These are phyloP conservation scores for Sternotherus odoratus DNA, from an alignment of 2,797 vertebrate genomes.

Conservation along the genomic window DNA sequence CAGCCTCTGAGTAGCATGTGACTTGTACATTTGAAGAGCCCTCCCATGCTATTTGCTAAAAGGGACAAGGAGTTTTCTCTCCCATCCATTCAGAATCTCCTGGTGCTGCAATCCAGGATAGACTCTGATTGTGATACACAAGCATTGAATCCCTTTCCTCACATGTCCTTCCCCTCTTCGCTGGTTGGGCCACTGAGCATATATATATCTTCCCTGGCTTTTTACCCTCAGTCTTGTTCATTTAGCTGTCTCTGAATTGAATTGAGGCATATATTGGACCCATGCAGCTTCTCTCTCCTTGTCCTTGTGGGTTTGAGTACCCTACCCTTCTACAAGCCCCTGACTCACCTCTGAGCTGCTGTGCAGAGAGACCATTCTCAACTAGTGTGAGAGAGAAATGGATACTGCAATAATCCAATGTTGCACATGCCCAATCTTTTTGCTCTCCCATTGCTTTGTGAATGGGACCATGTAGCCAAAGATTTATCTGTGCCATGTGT, in stretches of 20 bases:
- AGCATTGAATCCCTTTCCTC: fast-evolving
- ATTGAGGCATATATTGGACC: background rate
- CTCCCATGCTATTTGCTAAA: constrained; percentile 45
- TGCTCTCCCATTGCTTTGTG: background rate
- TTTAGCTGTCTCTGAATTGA: background rate
- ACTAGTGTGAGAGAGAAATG: background rate
- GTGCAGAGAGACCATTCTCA: background rate
- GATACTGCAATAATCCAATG: fast-evolving
- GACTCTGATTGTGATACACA: background rate
- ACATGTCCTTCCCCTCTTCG: background rate
- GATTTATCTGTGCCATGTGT: constrained; percentile 68
- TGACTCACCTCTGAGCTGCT: background rate
- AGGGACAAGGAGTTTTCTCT: constrained; percentile 45
- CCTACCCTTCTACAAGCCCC: background rate
- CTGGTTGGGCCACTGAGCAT: background rate
- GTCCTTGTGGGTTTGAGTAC: background rate
- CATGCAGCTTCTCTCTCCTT: background rate
- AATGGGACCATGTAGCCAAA: constrained; percentile 28
- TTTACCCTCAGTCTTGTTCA: background rate
- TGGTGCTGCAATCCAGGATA: fast-evolving
- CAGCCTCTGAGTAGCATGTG: background rate
- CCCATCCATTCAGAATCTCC: background rate
- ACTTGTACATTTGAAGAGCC: background rate
- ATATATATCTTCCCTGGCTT: background rate
- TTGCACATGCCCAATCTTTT: fast-evolving